These are phyloP conservation scores for Gambusia affinis DNA, from an alignment of 2,113 vertebrate genomes.

Conservation along the genomic window DNA sequence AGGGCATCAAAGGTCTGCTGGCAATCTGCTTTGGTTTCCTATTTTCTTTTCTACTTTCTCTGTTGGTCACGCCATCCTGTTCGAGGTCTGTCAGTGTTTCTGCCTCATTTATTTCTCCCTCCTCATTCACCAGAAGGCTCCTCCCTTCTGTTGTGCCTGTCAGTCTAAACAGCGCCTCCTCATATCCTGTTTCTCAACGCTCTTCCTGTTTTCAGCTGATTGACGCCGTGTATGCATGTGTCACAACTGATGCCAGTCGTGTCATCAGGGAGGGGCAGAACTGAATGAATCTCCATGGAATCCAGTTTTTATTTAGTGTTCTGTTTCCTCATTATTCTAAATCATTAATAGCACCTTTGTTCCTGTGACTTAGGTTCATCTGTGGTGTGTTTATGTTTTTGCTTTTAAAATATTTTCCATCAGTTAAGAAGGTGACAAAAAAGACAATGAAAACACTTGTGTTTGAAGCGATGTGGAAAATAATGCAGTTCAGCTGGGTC, in stretches of 20 bases:
- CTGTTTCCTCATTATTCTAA: not conserved
- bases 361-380: not conserved
- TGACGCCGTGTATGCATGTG: slow-evolving; percentile 8
- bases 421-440: not conserved
- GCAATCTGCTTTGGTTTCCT: not conserved
- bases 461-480: not conserved
- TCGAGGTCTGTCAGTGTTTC: not conserved
- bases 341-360: not conserved
- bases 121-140: not conserved
- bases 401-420: not conserved
- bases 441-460: not conserved
- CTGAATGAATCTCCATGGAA: not conserved
- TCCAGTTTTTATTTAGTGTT: not conserved
- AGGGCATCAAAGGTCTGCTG: not conserved
- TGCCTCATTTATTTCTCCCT: slow-evolving; percentile 11
- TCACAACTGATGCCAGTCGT: not conserved
- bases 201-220: slow-evolving; percentile 66
- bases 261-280: not conserved
- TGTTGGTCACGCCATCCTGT: not conserved
- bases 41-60: not conserved
- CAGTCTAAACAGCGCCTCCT: slow-evolving; percentile 49
- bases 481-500: no score
- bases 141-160: slow-evolving; percentile 22
- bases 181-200: slow-evolving; percentile 74
- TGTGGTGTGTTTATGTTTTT: rapidly evolving